Conservation (phyloP, 2,113 vertebrate genomes). For the Cichladusa arquata region DNA sequence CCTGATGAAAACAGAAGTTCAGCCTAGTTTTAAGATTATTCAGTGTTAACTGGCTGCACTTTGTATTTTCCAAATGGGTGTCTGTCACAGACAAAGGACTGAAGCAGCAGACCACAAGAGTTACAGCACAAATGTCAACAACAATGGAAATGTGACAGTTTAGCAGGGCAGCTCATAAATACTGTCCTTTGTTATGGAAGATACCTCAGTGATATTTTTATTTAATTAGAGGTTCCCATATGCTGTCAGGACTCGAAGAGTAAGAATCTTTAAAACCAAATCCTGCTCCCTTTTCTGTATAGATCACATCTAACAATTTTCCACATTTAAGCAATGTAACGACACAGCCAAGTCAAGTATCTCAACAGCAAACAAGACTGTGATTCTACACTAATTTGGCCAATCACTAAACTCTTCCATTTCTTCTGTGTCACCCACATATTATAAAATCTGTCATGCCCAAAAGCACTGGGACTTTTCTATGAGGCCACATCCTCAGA, state of each 20-base stretch:
- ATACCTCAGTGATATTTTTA: background rate
- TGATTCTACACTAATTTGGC: background rate
- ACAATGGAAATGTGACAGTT: constrained; percentile 12
- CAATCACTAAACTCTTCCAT: background rate
- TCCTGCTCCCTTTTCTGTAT: background rate
- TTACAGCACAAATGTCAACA: background rate
- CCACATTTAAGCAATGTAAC: background rate
- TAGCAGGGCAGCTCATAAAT: constrained; percentile 2
- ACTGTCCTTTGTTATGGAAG: background rate
- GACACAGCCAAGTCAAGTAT: background rate
- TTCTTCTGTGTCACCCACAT: background rate
- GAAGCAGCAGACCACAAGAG: background rate
- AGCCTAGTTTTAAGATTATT: constrained; percentile 54
- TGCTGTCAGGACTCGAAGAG: background rate
- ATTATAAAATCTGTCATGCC: background rate
- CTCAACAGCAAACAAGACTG: background rate
- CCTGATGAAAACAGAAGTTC: constrained; percentile 22
- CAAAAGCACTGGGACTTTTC: background rate
- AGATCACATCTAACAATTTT: background rate
- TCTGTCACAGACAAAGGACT: constrained; percentile 35
- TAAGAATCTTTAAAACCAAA: background rate
- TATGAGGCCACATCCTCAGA: background rate
- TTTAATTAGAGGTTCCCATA: background rate
- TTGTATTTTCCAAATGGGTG: constrained; percentile 33
- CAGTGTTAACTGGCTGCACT: constrained; percentile 39